Evolutionary conservation across 2,888 invertebrate species (phyloP).

Genomic region (Chymomyza caudatula): DNA sequence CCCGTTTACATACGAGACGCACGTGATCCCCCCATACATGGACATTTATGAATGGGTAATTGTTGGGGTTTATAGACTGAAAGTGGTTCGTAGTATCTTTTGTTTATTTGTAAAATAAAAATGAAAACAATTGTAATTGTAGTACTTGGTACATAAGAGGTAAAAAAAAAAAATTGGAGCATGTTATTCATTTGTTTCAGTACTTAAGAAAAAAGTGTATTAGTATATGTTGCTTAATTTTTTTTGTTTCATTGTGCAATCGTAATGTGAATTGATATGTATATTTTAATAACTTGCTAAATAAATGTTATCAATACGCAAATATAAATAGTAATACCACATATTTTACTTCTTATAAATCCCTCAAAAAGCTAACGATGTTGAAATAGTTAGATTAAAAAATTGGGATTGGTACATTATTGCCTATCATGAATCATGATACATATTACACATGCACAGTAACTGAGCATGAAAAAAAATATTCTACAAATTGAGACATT

Average conservation of each 20-base stretch:
- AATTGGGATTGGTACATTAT: too few relatives aligned
- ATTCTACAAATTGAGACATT: too few relatives aligned
- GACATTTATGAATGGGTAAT: constrained; percentile 64
- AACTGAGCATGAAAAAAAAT: too few relatives aligned
- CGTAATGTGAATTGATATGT: constrained; percentile 47
- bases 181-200: constrained; percentile 14
- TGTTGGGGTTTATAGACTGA: constrained; percentile 39
- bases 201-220: constrained; percentile 32
- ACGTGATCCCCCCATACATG: constrained; percentile 73
- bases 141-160: background rate
- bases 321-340: background rate
- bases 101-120: constrained; percentile 23
- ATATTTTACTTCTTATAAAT: background rate
- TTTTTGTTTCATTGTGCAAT: constrained; percentile 49
- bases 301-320: background rate
- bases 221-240: constrained; percentile 23
- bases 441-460: too few relatives aligned
- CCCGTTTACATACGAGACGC: constrained; percentile 82
- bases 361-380: background rate
- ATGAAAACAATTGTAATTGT: background rate
- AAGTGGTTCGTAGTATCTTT: constrained; percentile 19
- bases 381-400: background rate
- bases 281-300: background rate
- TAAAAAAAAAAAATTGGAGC: background rate
- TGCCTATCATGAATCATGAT: too few relatives aligned